These are phyloP conservation scores for Sussaba pulchella DNA, from an alignment of 2,888 invertebrate genomes.

Conservation along the genomic window DNA sequence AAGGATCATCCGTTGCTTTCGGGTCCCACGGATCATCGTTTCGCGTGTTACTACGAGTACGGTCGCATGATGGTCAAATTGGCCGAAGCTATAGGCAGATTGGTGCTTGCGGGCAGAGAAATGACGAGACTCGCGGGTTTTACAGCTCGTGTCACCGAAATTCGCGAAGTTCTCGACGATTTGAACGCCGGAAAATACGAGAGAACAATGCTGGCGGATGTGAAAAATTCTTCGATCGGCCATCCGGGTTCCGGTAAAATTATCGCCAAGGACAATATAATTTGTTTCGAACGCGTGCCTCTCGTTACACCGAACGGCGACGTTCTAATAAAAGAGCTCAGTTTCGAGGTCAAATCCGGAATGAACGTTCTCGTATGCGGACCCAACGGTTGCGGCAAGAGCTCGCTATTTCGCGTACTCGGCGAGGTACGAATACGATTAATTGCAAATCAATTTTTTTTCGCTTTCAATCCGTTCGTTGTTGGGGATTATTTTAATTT, in stretches of 20 bases:
- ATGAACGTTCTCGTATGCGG: conserved; percentile 99
- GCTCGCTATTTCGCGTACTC: conserved; percentile 97
- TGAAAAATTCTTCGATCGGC: conserved; percentile 85
- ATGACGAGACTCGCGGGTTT: conserved; percentile 97
- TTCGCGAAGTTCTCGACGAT: conserved; percentile 93
- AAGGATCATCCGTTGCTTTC: conserved; percentile 89
- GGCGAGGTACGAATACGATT: conserved; percentile 88
- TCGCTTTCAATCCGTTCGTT: too few relatives aligned
- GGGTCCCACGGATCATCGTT: conserved; percentile 88
- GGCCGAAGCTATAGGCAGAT: conserved; percentile 98
- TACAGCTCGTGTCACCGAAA: conserved; percentile 96
- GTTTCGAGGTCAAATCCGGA: conserved; percentile 97
- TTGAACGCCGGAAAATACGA: conserved; percentile 92
- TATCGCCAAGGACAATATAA: conserved; percentile 94
- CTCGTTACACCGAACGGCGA: conserved; percentile 99
- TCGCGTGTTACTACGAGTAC: conserved; percentile 95
- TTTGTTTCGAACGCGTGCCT: conserved; percentile 96
- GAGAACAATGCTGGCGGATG: conserved; percentile 88
- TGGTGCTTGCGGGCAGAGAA: conserved; percentile 97
- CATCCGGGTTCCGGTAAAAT: conserved; percentile 92
- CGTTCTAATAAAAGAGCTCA: conserved; percentile 94
- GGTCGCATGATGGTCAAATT: conserved; percentile 98
- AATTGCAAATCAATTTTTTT: too few relatives aligned
- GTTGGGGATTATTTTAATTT: too few relatives aligned
- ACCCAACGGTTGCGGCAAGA: conserved; percentile 99